Percentiles rank a stretch among this genome's conserved stretches.
phyloP scores from a whole-genome alignment of 2,797 vertebrate species.

The Ispidina picta region DNA sequence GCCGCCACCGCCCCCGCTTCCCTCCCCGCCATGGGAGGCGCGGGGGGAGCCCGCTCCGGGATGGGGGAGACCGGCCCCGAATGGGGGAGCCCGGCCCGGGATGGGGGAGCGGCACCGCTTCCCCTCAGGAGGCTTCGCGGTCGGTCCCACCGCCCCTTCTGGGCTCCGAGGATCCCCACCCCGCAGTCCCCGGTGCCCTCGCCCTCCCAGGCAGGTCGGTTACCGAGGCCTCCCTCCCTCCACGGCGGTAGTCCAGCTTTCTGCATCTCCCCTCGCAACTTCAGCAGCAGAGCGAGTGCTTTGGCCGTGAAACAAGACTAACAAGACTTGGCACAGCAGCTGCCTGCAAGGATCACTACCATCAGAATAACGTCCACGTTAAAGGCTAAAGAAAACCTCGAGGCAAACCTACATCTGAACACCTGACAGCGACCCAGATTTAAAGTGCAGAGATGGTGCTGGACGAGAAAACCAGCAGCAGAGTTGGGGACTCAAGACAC shows the following conservation, averaged over 20 bases:
- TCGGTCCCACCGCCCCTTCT: background rate
- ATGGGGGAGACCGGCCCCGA: too few species aligned
- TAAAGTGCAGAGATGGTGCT: background rate
- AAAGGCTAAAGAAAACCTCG: background rate
- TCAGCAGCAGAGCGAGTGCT: background rate
- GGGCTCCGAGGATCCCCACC: background rate
- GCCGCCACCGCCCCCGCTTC: background rate
- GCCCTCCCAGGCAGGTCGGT: background rate
- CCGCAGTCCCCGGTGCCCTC: too few species aligned
- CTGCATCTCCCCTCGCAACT: background rate
- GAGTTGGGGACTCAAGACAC: background rate
- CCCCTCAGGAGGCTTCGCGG: background rate
- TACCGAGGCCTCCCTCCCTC: background rate
- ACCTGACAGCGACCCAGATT: background rate
- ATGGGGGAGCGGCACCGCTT: too few species aligned
- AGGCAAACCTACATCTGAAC: background rate
- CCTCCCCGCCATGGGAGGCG: background rate
- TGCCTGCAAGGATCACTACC: accelerated
- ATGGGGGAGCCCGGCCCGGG: too few species aligned
- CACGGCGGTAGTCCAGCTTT: background rate
- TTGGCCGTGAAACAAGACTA: background rate
- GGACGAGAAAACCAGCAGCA: background rate
- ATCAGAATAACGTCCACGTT: accelerated
- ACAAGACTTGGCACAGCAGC: background rate
- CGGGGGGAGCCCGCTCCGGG: too few species aligned